Evolutionary conservation across 1,140 invertebrate genomes (phyloP).

Genomic region (Triops cancriformis): DNA sequence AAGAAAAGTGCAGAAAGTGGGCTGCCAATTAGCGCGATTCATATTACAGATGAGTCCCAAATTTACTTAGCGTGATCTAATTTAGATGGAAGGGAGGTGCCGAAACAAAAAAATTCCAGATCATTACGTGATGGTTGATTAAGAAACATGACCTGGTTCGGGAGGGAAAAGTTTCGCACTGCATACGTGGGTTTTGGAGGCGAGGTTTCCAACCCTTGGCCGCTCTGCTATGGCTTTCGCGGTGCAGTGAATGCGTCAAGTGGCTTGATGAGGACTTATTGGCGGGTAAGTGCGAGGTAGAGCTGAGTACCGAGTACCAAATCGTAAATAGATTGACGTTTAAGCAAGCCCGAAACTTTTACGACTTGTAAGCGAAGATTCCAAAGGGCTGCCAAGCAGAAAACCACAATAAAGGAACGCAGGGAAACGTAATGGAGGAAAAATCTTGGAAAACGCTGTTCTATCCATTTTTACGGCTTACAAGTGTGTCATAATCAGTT

Average conservation of each 20-base stretch:
- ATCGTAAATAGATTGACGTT: constrained; percentile 11
- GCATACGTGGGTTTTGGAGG: not conserved
- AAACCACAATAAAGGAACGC: not conserved
- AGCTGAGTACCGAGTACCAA: not conserved
- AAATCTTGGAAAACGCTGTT: not conserved
- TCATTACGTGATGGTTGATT: not conserved
- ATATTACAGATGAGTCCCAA: not conserved
- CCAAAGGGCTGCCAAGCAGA: not conserved
- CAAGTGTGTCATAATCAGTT: constrained; percentile 10
- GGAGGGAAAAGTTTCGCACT: not conserved
- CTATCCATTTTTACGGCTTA: not conserved
- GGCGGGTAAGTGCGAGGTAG: not conserved
- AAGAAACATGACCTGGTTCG: not conserved
- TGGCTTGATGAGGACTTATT: not conserved
- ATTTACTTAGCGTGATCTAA: not conserved
- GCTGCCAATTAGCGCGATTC: not conserved
- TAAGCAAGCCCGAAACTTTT: not conserved
- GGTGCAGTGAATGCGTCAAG: not conserved
- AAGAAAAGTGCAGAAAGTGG: not conserved
- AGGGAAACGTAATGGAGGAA: not conserved
- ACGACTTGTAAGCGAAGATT: not conserved
- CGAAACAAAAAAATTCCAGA: not conserved
- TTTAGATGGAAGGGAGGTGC: not conserved
- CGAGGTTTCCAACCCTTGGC: not conserved
- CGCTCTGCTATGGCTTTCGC: not conserved